These are phyloP conservation scores for Penaeus indicus DNA, from an alignment of 1,140 invertebrate species.

Conservation along the genomic window DNA sequence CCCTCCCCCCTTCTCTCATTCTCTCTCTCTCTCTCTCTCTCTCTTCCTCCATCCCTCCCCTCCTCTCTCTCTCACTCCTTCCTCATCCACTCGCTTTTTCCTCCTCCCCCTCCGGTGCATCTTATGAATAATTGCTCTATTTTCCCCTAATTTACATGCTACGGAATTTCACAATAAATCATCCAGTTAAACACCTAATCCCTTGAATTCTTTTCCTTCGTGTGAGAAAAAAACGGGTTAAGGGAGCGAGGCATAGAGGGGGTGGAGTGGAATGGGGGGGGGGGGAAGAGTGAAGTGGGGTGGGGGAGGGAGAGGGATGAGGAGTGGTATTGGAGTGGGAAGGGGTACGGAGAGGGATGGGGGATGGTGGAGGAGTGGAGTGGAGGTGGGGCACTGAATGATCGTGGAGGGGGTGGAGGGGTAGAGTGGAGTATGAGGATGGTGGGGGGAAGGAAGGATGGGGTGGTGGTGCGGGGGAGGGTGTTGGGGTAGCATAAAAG, in stretches of 20 bases:
- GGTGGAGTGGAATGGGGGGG: too few species aligned
- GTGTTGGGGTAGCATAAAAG: too few species aligned
- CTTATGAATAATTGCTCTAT: too few species aligned
- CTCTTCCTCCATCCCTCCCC: neutral
- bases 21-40: neutral
- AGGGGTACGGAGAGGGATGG: neutral
- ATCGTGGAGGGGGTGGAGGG: neutral
- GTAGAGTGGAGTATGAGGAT: neutral
- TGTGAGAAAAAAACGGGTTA: too few species aligned
- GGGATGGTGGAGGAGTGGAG: too few species aligned
- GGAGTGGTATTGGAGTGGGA: neutral
- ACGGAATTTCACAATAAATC: too few species aligned
- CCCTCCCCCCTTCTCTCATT: neutral
- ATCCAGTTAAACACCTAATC: too few species aligned
- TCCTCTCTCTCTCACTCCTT: neutral
- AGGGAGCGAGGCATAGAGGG: too few species aligned
- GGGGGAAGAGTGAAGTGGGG: too few species aligned
- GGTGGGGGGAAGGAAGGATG: neutral
- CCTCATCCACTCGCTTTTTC: slow-evolving; percentile 5
- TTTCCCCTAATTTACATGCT: too few species aligned
- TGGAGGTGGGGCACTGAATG: neutral
- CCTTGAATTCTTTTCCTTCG: too few species aligned
- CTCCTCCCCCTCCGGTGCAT: slow-evolving; percentile 1
- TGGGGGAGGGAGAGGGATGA: too few species aligned
- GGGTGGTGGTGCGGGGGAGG: neutral